These are phyloP conservation scores for Phortica magna DNA, from an alignment of 2,888 invertebrate species.

Conservation along the genomic window DNA sequence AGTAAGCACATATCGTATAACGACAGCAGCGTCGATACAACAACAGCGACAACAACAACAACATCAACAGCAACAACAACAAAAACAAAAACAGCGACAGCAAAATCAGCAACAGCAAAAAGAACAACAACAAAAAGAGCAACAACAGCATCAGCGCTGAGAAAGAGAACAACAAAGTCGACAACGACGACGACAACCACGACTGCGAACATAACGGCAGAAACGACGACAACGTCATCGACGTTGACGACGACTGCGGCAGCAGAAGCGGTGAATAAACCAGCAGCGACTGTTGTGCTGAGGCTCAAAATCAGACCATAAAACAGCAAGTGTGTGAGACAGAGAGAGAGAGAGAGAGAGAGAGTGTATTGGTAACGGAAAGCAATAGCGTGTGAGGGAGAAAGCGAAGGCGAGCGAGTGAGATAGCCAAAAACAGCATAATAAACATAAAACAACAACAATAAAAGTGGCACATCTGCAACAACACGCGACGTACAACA, in stretches of 20 bases:
- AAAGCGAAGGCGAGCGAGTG: neutral
- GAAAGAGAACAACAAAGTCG: neutral
- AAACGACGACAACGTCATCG: constrained; percentile 42
- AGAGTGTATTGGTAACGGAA: neutral
- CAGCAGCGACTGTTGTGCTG: neutral
- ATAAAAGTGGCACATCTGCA: neutral
- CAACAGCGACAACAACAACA: constrained; percentile 43
- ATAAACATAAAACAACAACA: neutral
- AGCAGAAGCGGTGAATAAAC: constrained; percentile 21
- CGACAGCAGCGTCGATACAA: constrained; percentile 33
- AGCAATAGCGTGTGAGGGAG: neutral
- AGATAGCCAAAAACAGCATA: neutral
- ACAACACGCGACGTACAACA: neutral
- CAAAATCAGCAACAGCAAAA: constrained; percentile 13
- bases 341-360: neutral
- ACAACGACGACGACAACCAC: constrained; percentile 31
- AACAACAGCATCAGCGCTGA: constrained; percentile 41
- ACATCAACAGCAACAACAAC: constrained; percentile 33
- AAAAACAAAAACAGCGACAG: constrained; percentile 19
- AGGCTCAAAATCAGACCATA: constrained; percentile 31
- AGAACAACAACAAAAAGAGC: constrained; percentile 9
- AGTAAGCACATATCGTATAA: constrained; percentile 12
- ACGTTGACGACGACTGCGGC: neutral
- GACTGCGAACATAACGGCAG: constrained; percentile 11
- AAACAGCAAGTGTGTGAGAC: constrained; percentile 25